phyloP scores from a whole-genome alignment of 2,797 vertebrate species.

The Brachyrhaphis roseni region DNA sequence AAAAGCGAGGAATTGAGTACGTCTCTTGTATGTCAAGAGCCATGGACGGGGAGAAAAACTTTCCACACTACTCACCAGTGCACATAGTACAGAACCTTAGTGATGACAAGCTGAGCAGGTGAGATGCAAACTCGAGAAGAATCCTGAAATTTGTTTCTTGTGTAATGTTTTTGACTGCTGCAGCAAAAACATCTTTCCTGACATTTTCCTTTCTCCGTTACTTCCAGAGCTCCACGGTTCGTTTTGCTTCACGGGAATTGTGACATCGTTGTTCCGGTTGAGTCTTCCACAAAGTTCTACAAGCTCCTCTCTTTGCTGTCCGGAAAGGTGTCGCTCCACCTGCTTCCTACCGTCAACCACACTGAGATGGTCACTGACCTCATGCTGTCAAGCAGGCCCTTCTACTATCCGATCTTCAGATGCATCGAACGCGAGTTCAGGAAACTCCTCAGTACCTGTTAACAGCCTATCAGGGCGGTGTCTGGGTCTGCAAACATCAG shows the following conservation, averaged over 20 bases:
- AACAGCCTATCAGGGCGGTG: slow-evolving; percentile 10
- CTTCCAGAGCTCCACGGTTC: slow-evolving; percentile 75
- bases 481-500: not conserved
- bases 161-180: not conserved
- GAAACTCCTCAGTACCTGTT: slow-evolving; percentile 50
- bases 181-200: not conserved
- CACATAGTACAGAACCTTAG: slow-evolving; percentile 63
- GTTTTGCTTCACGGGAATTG: slow-evolving; percentile 77
- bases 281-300: slow-evolving; percentile 74
- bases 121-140: not conserved
- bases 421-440: slow-evolving; percentile 77
- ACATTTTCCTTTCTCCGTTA: not conserved
- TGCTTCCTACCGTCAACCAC: slow-evolving; percentile 78
- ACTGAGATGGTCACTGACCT: slow-evolving; percentile 78
- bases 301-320: slow-evolving; percentile 73
- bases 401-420: slow-evolving; percentile 75
- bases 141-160: not conserved
- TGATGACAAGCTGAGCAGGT: slow-evolving; percentile 74
- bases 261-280: slow-evolving; percentile 76
- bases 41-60: slow-evolving; percentile 80
- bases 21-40: slow-evolving; percentile 84
- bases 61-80: slow-evolving; percentile 79
- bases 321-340: slow-evolving; percentile 72
- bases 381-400: slow-evolving; percentile 74
- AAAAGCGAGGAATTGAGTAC: slow-evolving; percentile 76